Evolutionary conservation across 2,888 invertebrate species (phyloP).

Genomic region (Chalcosyrphus nemorum): DNA sequence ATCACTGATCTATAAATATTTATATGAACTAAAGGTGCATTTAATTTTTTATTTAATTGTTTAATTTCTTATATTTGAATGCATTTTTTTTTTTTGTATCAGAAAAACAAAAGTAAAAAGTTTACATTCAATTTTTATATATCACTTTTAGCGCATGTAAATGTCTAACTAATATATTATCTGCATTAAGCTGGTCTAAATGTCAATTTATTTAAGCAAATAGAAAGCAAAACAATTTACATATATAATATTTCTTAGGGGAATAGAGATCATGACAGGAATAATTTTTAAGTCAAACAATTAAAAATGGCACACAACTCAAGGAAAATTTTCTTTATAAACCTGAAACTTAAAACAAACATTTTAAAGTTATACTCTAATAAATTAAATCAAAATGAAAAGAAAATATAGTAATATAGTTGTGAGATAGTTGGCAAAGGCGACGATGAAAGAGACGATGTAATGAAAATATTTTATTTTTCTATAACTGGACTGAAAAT

Average conservation of each 20-base stretch:
- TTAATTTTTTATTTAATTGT: constrained; percentile 15
- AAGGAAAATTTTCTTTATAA: constrained; percentile 20
- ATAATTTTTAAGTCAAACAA: constrained; percentile 27
- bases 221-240: neutral
- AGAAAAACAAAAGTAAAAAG: too few relatives aligned
- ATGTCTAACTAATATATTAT: neutral
- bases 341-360: neutral
- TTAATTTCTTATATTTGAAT: neutral
- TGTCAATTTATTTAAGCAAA: neutral
- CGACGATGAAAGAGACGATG: neutral
- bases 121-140: neutral
- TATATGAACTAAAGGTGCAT: constrained; percentile 26
- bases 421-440: constrained; percentile 1
- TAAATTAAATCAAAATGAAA: neutral
- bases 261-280: constrained; percentile 46
- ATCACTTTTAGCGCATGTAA: neutral
- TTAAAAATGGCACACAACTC: too few relatives aligned
- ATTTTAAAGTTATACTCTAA: neutral
- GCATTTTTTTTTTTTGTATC: neutral
- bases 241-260: neutral
- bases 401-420: neutral
- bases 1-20: neutral
- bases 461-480: constrained; percentile 47
- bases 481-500: constrained; percentile 64
- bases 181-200: constrained; percentile 19